Evolutionary conservation across 2,888 invertebrate genomes (phyloP).

Genomic region (Eulithis prunata): DNA sequence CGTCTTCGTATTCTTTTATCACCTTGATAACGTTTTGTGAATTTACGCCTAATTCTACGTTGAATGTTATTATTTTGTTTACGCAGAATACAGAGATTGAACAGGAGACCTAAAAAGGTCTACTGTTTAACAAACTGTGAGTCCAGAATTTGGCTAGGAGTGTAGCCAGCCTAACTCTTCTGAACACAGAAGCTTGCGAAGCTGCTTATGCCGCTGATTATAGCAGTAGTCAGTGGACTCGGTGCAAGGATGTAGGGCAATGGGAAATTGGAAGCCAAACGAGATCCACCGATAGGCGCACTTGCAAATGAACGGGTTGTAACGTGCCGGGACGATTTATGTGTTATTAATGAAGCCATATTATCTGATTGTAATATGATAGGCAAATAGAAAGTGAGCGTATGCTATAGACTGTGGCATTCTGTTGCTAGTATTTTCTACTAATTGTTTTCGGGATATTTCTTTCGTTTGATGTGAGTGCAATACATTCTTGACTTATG

Average conservation of each 20-base stretch:
- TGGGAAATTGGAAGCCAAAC: constrained; percentile 39
- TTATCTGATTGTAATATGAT: constrained; percentile 35
- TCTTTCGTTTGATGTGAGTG: too few relatives aligned
- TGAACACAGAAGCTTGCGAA: too few relatives aligned
- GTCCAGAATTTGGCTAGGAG: too few relatives aligned
- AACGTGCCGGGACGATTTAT: constrained; percentile 33
- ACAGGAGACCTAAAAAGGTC: too few relatives aligned
- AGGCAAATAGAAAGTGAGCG: constrained; percentile 25
- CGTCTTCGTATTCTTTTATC: too few relatives aligned
- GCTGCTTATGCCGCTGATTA: constrained; percentile 3
- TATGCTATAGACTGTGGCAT: neutral
- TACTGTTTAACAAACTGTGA: too few relatives aligned
- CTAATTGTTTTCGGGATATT: neutral
- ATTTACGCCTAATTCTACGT: too few relatives aligned
- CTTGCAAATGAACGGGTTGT: constrained; percentile 37
- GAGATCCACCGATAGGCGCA: constrained; percentile 39
- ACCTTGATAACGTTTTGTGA: too few relatives aligned
- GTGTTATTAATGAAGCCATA: constrained; percentile 37
- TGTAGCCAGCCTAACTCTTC: too few relatives aligned
- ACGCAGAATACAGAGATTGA: too few relatives aligned
- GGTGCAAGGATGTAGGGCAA: constrained; percentile 39
- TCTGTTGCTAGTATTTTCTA: neutral
- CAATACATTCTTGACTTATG: too few relatives aligned
- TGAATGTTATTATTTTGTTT: too few relatives aligned
- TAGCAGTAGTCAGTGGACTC: constrained; percentile 17